A percentile compares a stretch with the other conserved stretches of the same genome.
phyloP scores from a whole-genome alignment of 2,113 vertebrate genomes.

The Anhinga rufa region DNA sequence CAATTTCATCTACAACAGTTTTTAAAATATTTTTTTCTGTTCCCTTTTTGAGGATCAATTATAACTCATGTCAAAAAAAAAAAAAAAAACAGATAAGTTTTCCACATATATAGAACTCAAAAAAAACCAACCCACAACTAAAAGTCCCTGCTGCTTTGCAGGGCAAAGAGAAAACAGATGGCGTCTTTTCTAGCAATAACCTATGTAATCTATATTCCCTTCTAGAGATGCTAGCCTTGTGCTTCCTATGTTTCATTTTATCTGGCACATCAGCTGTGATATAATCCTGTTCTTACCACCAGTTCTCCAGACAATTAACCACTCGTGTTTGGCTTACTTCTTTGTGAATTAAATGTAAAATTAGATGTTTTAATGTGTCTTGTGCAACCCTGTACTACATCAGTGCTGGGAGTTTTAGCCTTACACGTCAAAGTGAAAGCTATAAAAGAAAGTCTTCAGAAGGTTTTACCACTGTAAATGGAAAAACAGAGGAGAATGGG shows the following conservation, averaged over 20 bases:
- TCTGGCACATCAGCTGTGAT: background rate
- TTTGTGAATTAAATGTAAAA: background rate
- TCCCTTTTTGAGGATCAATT: background rate
- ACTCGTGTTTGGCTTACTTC: background rate
- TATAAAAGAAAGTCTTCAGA: background rate
- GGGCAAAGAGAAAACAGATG: background rate
- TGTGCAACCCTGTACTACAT: background rate
- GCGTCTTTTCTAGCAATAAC: background rate
- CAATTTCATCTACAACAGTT: background rate
- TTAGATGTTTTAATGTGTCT: background rate
- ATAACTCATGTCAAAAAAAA: background rate
- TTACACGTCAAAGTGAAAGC: background rate
- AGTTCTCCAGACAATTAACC: background rate
- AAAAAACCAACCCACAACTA: background rate
- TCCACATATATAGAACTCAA: background rate
- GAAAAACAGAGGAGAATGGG: background rate
- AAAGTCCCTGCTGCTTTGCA: background rate
- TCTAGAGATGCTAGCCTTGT: background rate
- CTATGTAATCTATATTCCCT: background rate
- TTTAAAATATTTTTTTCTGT: background rate
- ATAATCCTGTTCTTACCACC: background rate
- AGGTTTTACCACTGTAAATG: background rate
- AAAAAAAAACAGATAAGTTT: background rate
- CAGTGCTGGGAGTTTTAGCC: background rate
- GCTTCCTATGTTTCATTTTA: background rate